Evolutionary conservation across 2,888 invertebrate genomes (phyloP).

Genomic region (Julus scanicus): DNA sequence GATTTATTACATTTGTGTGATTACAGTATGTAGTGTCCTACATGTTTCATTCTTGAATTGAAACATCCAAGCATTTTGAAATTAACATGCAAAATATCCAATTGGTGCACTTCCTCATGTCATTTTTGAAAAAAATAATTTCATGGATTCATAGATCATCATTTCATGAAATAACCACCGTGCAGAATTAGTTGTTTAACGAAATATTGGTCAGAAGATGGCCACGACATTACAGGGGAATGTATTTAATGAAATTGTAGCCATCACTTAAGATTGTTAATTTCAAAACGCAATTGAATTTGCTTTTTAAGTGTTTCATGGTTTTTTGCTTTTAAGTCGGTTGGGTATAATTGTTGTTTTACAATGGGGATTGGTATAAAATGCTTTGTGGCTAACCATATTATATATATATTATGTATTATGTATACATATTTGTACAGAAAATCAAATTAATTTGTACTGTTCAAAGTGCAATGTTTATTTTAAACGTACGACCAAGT

Average conservation of each 20-base stretch:
- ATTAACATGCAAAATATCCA: no score
- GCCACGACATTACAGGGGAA: no score
- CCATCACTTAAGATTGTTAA: no score
- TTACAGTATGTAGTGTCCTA: neutral
- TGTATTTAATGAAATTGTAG: no score
- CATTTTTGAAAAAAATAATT: no score
- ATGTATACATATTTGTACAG: constrained; percentile 26
- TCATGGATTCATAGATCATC: no score
- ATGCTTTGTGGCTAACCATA: neutral
- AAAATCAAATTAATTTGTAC: constrained; percentile 33
- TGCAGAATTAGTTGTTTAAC: no score
- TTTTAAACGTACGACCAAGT: neutral
- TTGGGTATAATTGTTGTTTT: neutral
- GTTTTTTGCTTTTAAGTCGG: neutral
- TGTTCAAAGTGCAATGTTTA: constrained; percentile 25
- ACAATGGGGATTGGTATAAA: neutral
- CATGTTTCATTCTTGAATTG: neutral
- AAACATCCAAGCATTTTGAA: neutral
- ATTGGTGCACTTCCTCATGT: no score
- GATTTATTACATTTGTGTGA: neutral
- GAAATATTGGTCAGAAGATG: no score
- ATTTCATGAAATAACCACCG: no score
- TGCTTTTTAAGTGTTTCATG: neutral
- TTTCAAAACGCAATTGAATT: neutral
- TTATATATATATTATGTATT: neutral